Base-by-base conservation (phyloP, 1,140 invertebrate species). In the Calephelis virginiensis region DNA sequence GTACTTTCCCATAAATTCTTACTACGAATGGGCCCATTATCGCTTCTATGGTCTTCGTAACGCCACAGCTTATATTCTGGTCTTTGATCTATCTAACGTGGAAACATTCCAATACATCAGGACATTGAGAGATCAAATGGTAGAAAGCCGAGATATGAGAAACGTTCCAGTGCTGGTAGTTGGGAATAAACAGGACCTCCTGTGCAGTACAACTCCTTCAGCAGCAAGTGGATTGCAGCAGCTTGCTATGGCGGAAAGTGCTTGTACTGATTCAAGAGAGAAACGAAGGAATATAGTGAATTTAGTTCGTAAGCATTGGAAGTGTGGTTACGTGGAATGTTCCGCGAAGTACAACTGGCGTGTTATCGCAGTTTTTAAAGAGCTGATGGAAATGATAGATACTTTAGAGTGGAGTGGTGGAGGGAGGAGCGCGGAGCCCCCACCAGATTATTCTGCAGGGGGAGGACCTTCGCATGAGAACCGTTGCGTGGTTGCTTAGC, bases 291-390 rank as follows among this genome's bases (percentile, higher is more conserved):
- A 97, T 78, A 97, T 98, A 62, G 95, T 96, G n/a, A 97, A 97
- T 81, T 90, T 98, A 70, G 97, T 99, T 11, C 95, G 96, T 71
- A 98, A 98, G 89, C 97, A 98, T 83, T 98, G 97, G 97, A 97
- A 98, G 85, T 96, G 96, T 79, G 95, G 95, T 43, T 98, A 98
- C 85, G 94, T 98, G 56, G 97, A 98, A 87, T 98, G 97, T 85
- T 98, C 97, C 61, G 97, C 97, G 43, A 97, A 98, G 91, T 98
- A 95, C 66, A 92, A 92, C 68, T 92, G 93, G 92, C 89, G 86
- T 10, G 92, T 93, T 5, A 92, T 94, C 68, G 91, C 92, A 9
- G 92, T 93, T n/a, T 94, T 94, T 69, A 93, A 93, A 66, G 93
- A 94, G 80, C 73, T 94, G 28, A 94, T 94, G 86, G 92, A 92